These are phyloP conservation scores for Hormaphis cornu DNA, from an alignment of 1,140 invertebrate species.

Conservation along the genomic window DNA sequence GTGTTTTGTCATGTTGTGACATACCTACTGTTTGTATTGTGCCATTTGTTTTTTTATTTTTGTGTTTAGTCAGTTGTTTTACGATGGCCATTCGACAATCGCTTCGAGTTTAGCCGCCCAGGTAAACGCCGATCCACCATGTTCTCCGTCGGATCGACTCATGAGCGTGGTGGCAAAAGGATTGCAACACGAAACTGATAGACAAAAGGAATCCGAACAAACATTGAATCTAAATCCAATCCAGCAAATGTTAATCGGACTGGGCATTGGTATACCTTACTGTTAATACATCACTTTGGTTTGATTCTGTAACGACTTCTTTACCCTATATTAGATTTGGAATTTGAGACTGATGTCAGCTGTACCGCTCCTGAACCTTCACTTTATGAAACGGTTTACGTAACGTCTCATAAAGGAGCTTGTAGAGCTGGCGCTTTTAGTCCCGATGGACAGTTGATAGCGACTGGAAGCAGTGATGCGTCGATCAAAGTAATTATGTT, in stretches of 20 bases:
- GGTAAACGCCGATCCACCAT: conserved; percentile 79
- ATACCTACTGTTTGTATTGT: conserved; percentile 8
- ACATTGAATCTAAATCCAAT: conserved; percentile 45
- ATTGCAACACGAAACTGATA: conserved; percentile 72
- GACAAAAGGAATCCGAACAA: conserved; percentile 43
- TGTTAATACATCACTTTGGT: background rate
- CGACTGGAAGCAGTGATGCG: conserved; percentile 94
- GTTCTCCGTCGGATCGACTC: conserved; percentile 88
- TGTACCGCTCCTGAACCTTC: conserved; percentile 86
- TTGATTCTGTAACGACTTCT: background rate
- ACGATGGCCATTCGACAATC: conserved; percentile 86
- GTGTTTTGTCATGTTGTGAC: conserved; percentile 20
- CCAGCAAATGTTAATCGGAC: conserved; percentile 62
- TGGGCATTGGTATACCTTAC: conserved; percentile 58
- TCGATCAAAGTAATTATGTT: conserved; percentile 73
- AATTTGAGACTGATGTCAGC: conserved; percentile 89
- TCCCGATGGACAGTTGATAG: conserved; percentile 87
- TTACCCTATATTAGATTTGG: conserved; percentile 59
- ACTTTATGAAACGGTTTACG: conserved; percentile 95
- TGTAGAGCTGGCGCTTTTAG: conserved; percentile 93
- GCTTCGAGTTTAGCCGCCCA: conserved; percentile 71
- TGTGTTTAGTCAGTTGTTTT: conserved; percentile 74
- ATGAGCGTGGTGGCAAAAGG: conserved; percentile 78
- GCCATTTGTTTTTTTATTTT: conserved; percentile 36
- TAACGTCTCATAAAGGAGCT: conserved; percentile 95